phyloP scores from a whole-genome alignment of 2,888 invertebrate species.

The Lasioglossum figueresi region DNA sequence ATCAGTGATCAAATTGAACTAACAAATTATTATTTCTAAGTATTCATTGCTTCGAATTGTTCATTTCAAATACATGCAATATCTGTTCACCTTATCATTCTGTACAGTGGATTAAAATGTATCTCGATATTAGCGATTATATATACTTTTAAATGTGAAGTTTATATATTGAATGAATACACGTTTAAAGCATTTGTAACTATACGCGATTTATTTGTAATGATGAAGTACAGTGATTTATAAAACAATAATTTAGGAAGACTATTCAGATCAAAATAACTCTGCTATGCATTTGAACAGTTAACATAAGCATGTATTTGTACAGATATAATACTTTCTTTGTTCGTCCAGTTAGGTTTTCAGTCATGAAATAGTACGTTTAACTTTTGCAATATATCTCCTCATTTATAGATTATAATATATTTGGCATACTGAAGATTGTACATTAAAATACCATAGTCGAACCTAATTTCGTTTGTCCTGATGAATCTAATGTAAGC shows the following conservation, averaged over 20 bases:
- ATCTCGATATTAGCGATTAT: neutral
- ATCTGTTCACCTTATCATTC: neutral
- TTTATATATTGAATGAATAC: conserved; percentile 5
- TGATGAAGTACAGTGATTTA: neutral
- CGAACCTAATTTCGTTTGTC: conserved; percentile 1
- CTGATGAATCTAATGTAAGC: conserved; percentile 1
- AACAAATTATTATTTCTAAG: conserved; percentile 58
- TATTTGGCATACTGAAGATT: neutral
- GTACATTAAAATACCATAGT: neutral
- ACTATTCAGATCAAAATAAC: neutral
- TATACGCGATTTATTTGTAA: neutral
- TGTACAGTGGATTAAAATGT: conserved; percentile 4
- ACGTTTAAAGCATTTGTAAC: neutral
- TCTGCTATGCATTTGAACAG: conserved; percentile 14
- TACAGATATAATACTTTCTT: conserved; percentile 14
- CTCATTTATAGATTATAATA: neutral
- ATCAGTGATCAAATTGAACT: conserved; percentile 44
- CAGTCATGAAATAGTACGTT: neutral
- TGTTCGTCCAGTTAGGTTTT: neutral
- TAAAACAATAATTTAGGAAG: conserved; percentile 10
- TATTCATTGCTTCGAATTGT: conserved; percentile 24
- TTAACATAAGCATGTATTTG: conserved; percentile 5
- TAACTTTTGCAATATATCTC: neutral
- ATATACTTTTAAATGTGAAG: conserved; percentile 15
- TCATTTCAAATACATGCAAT: conserved; percentile 10